Evolutionary conservation across 2,888 invertebrate species (phyloP), one percentile per base, ranked within the genome.

Genomic region (Drosophila nigricruria): DNA sequence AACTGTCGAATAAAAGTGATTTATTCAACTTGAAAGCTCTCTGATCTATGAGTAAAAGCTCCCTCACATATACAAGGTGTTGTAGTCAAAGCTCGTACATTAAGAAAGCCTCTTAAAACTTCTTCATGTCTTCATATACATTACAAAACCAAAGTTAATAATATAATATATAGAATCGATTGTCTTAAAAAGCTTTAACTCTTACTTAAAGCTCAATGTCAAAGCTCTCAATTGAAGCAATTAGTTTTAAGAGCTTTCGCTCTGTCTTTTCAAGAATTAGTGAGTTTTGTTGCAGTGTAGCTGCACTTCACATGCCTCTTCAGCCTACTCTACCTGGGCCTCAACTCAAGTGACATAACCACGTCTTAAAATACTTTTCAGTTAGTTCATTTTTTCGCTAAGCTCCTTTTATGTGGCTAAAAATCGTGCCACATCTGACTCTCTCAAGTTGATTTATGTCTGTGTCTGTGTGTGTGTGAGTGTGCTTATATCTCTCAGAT

Each of bases 401-500:
- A 42, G 56, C 40, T 43, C 30, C 53, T 34, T 34, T 45, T 53
- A 54, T 34, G 20, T 50, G 45, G 53, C 57, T 49, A 8, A 61
- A 84, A 86, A 83, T 81, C 84, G 84, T 84, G 84, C 73, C 77
- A 83, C 40, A 79, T 79, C 56, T 73, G 71, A 53, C 56, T 58
- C 71, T 1, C 30, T 56, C 62, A 64, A 66, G 45, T 76, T 85
- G 85, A 85, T 84, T 87, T 87, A 85, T 87, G 67, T 70, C 50
- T 60, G 52, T 54, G 43, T 60, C 10, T 10, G 10, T 25, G 32
- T 12, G 8, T 38, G 30, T 32, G 32, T 50, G 40, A 20, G 42
- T 50, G 36, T 36, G 53, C 20, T 16, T 23, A 50, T 32, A 4
- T 34, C n/a, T 32, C 27, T 60, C n/a, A 12, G 40, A 68, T 63